These are phyloP conservation scores for Carassius carassius DNA, from an alignment of 2,113 vertebrate species.

Conservation along the genomic window DNA sequence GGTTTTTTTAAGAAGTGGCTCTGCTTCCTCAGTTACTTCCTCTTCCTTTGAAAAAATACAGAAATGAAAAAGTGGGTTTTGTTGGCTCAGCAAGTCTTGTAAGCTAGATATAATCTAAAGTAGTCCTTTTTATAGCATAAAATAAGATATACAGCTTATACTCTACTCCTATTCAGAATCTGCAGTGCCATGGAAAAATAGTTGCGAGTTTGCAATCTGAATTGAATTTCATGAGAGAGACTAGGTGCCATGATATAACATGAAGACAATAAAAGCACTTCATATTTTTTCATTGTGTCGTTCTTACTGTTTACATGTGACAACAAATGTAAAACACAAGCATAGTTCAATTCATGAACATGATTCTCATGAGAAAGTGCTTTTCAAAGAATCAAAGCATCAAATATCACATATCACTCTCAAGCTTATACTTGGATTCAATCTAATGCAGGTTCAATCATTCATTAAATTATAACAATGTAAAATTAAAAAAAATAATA, in stretches of 20 bases:
- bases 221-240: background rate
- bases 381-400: background rate
- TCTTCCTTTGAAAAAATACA: background rate
- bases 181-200: background rate
- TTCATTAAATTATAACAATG: too few relatives aligned
- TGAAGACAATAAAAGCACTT: background rate
- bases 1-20: background rate
- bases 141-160: constrained; percentile 2
- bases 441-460: too few relatives aligned
- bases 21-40: background rate
- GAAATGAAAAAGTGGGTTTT: background rate
- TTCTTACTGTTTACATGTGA: background rate
- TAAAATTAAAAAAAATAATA: too few relatives aligned
- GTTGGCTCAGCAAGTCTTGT: background rate
- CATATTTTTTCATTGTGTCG: background rate
- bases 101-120: background rate
- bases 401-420: background rate
- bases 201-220: background rate
- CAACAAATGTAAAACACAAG: background rate
- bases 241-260: background rate
- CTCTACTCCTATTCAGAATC: background rate
- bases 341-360: background rate
- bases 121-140: background rate
- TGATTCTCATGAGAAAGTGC: background rate
- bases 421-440: too few relatives aligned